Evolutionary conservation across 2,113 vertebrate species (phyloP).

Genomic region (Clarias gariepinus): DNA sequence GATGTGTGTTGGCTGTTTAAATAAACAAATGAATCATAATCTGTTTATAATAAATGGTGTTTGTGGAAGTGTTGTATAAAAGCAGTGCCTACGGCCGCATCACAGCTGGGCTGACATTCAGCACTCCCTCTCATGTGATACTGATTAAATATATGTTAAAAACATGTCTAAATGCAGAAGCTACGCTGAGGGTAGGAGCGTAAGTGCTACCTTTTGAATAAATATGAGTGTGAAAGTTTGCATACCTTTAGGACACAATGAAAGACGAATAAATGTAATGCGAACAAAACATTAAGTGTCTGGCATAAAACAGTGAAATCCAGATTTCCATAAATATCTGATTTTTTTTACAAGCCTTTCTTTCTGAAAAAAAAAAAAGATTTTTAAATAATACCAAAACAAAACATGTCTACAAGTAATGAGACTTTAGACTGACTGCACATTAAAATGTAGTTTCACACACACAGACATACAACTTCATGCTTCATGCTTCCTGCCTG

Average conservation of each 20-base stretch:
- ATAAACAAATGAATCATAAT: too few relatives aligned
- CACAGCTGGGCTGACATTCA: too few relatives aligned
- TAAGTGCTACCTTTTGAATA: neutral
- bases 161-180: neutral
- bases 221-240: neutral
- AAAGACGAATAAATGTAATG: constrained; percentile 3
- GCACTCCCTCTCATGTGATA: too few relatives aligned
- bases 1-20: too few relatives aligned
- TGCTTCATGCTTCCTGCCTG: neutral
- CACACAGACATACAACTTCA: neutral
- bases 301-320: neutral
- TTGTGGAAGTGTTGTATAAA: too few relatives aligned
- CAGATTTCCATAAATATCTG: neutral
- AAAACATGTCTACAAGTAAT: neutral
- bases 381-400: neutral
- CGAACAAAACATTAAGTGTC: neutral
- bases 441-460: neutral
- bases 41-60: too few relatives aligned
- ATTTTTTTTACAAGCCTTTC: neutral
- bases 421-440: neutral
- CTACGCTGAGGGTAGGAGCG: neutral
- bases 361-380: neutral
- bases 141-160: neutral
- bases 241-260: constrained; percentile 5
- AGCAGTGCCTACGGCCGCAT: too few relatives aligned